These are phyloP conservation scores for Tinea trinotella DNA, from an alignment of 2,888 invertebrate species.

Conservation along the genomic window DNA sequence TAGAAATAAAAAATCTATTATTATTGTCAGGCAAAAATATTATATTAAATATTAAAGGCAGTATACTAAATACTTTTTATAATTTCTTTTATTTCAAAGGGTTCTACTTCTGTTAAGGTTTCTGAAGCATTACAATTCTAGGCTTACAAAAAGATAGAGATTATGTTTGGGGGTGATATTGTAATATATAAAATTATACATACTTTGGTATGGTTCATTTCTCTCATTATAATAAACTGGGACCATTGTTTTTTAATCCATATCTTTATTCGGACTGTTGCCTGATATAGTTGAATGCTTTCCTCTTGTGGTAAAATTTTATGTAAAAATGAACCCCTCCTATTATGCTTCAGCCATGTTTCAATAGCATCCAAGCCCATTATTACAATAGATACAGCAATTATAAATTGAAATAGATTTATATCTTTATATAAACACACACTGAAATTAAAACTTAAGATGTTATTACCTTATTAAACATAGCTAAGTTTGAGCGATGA, in stretches of 20 bases:
- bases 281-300: conserved; percentile 33
- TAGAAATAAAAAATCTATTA: no score
- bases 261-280: conserved; percentile 28
- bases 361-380: conserved; percentile 52
- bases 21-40: no score
- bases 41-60: no score
- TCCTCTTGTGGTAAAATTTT: conserved; percentile 37
- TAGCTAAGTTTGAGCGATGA: no score
- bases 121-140: no score
- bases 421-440: conserved; percentile 44
- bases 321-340: conserved; percentile 52
- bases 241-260: conserved; percentile 39
- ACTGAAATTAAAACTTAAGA: conserved; percentile 34
- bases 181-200: no score
- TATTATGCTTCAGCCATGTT: conserved; percentile 57
- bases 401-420: conserved; percentile 41
- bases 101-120: no score
- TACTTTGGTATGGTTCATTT: conserved; percentile 60
- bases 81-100: no score
- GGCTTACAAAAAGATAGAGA: no score
- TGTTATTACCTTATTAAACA: not conserved
- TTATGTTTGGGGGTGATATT: no score
- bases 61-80: no score
- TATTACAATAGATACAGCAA: conserved; percentile 35
- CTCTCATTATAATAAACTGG: conserved; percentile 45